Evolutionary conservation across 2,113 vertebrate species (phyloP).

Genomic region (Chamaea fasciata): DNA sequence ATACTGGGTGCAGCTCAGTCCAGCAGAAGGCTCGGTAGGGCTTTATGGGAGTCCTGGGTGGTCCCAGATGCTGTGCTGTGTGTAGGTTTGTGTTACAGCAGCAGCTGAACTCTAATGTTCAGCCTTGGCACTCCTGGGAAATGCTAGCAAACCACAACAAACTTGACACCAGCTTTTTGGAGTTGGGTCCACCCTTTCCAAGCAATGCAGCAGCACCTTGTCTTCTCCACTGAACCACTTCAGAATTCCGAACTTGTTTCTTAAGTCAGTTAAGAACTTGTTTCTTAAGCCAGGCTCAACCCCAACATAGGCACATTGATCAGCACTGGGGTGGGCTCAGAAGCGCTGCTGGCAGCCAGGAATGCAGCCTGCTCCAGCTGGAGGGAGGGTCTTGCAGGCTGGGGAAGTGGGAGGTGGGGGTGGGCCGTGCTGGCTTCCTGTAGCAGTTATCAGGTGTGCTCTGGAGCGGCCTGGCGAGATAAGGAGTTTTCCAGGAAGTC

Average conservation of each 20-base stretch:
- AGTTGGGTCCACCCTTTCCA: neutral
- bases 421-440: conserved; percentile 33
- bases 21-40: neutral
- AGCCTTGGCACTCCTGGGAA: neutral
- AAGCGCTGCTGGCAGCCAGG: neutral
- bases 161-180: neutral
- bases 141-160: neutral
- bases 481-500: conserved; percentile 83
- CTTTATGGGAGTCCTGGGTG: neutral
- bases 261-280: neutral
- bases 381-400: neutral
- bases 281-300: neutral
- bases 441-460: conserved; percentile 57
- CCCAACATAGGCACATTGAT: neutral
- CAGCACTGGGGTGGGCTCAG: neutral
- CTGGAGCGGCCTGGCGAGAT: conserved; percentile 75
- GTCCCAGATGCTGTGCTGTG: neutral
- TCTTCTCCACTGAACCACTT: neutral
- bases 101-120: neutral
- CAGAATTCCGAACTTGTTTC: neutral
- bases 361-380: neutral
- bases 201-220: neutral
- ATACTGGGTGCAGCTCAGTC: neutral
- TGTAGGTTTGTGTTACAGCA: neutral
- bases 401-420: neutral